Percentiles rank a stretch among this genome's conserved stretches.
Evolutionary conservation across 2,888 invertebrate genomes (phyloP).

Genomic region (Andricus quercusramuli): DNA sequence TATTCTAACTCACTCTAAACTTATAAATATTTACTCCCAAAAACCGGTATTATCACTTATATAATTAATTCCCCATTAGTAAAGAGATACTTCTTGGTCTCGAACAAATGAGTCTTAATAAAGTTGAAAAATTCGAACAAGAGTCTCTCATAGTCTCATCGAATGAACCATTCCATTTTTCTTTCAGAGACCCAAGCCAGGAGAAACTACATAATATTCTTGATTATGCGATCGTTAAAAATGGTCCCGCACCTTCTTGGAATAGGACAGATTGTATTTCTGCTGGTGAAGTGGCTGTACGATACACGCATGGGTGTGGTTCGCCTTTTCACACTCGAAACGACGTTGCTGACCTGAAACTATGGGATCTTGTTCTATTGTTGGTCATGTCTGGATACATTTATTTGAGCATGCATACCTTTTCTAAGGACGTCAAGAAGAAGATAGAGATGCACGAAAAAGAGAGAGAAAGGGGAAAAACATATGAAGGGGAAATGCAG

Average conservation of each 20-base stretch:
- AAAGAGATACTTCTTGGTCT: neutral
- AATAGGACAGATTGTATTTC: constrained; percentile 46
- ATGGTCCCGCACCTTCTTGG: constrained; percentile 28
- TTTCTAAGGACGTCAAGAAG: constrained; percentile 16
- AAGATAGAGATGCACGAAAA: neutral
- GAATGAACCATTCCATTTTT: constrained; percentile 30
- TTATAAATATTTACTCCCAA: neutral
- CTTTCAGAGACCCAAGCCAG: constrained; percentile 4
- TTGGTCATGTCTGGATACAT: constrained; percentile 44
- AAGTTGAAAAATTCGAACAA: constrained; percentile 31
- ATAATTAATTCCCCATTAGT: constrained; percentile 34
- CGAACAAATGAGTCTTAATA: neutral
- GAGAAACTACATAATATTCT: constrained; percentile 26
- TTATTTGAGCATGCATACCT: constrained; percentile 44
- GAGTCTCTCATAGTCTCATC: neutral
- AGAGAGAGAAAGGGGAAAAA: neutral
- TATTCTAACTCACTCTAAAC: neutral
- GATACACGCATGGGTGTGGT: constrained; percentile 47
- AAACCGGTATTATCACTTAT: neutral
- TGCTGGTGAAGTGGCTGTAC: neutral
- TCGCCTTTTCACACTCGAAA: constrained; percentile 50
- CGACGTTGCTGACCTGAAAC: constrained; percentile 48
- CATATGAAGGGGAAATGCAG: neutral
- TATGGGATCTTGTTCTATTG: constrained; percentile 50
- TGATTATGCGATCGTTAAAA: constrained; percentile 39